Conservation (phyloP, 2,113 vertebrate genomes). For the Tetrao urogallus region DNA sequence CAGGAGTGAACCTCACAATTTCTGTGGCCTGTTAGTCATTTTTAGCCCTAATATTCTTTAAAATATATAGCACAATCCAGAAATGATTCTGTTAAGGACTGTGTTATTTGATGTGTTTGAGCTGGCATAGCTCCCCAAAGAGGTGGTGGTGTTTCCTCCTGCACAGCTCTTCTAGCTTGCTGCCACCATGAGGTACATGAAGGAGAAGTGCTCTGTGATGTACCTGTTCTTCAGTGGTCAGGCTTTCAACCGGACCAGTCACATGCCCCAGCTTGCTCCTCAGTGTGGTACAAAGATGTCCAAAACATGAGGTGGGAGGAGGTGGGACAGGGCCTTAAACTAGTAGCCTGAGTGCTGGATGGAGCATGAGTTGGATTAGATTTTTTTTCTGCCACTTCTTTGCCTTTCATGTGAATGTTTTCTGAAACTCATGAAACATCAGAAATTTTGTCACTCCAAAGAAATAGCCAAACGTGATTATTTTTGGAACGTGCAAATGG, state of each 20-base stretch:
- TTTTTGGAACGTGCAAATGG: not conserved
- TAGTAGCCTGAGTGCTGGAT: not conserved
- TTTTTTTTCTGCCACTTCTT: not conserved
- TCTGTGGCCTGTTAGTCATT: not conserved
- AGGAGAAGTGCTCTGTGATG: not conserved
- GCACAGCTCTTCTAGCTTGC: not conserved
- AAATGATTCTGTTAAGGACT: not conserved
- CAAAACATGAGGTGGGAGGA: not conserved
- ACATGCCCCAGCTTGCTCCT: no score
- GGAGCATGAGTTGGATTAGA: not conserved
- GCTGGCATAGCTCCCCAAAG: not conserved
- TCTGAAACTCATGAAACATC: not conserved
- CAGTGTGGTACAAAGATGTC: not conserved
- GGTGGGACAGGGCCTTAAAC: not conserved
- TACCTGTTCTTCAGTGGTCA: not conserved
- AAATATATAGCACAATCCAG: not conserved
- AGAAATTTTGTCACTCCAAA: not conserved
- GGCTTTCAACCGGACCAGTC: not conserved
- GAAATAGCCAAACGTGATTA: not conserved
- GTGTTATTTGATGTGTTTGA: not conserved
- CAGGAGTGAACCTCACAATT: not conserved
- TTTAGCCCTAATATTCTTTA: not conserved
- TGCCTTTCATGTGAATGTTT: accelerated
- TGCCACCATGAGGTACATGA: accelerated
- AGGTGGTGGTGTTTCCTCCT: not conserved